These are phyloP conservation scores for Actenoides lindsayi DNA, from an alignment of 2,113 vertebrate species.

Conservation along the genomic window DNA sequence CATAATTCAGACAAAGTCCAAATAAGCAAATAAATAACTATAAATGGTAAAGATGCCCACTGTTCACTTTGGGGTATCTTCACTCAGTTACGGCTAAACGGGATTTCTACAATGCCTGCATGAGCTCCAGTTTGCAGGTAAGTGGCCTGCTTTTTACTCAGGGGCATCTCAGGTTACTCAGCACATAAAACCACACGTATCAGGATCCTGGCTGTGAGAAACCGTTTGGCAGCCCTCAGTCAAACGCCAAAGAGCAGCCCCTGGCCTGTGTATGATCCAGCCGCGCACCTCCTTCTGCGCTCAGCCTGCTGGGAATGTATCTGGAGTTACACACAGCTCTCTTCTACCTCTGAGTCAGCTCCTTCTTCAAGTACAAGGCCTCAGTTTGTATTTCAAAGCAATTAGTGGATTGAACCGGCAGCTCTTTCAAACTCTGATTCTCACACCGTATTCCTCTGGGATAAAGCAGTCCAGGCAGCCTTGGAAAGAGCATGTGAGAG, in stretches of 20 bases:
- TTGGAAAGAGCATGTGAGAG: background rate
- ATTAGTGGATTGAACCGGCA: background rate
- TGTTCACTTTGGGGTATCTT: background rate
- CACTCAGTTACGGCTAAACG: background rate
- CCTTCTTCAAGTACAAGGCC: background rate
- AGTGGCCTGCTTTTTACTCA: background rate
- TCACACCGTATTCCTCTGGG: background rate
- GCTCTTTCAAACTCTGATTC: background rate
- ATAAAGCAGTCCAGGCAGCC: background rate
- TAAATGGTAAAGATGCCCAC: background rate
- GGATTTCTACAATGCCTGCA: background rate
- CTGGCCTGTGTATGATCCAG: background rate
- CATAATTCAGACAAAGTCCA: background rate
- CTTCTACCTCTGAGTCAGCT: background rate
- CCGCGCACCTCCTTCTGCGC: background rate
- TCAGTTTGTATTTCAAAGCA: slow-evolving; percentile 4
- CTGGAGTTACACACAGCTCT: background rate
- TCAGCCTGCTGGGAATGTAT: background rate
- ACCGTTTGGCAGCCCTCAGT: background rate
- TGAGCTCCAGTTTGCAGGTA: background rate
- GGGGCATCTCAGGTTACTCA: background rate
- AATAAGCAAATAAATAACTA: background rate
- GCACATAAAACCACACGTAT: background rate
- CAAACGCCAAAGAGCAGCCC: background rate
- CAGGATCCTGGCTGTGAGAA: background rate